Base-by-base conservation (phyloP, 2,797 vertebrate genomes). In the Gadopsis bispinosus region DNA sequence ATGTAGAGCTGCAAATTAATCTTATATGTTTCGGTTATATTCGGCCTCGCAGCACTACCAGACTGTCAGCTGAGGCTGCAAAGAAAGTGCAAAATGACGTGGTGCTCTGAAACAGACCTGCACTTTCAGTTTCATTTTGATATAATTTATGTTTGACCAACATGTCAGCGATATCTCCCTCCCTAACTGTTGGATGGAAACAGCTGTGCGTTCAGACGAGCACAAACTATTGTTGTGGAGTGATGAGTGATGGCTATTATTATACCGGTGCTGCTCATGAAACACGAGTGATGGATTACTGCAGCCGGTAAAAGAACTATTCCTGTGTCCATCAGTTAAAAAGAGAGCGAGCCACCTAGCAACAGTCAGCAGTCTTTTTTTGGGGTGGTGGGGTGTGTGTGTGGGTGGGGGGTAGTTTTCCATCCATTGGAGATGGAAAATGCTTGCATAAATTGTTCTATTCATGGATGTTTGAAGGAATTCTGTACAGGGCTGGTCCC, bases 261-360 rank as follows among this genome's bases (percentile, higher is more conserved):
- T 88, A 90, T 60, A 81, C 83, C 4, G 39, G 59, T 37, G 81
- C 77, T 71, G 51, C 89, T 89, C 90, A 85, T 90, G 89, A 90
- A 92, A 92, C 87, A 82, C n/a, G 56, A 92, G 89, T 81, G 81
- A 76, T 62, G 47, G 86, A 83, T 84, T 60, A 79, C 72, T 29
- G n/a, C 66, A 43, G 64, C 69, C 65, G 67, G 80, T 26, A 81
- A 70, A 85, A 65, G 78, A 1, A 71, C 90, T 94, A 92, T 94
- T 94, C 92, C 70, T 90, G 87, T 86, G 73, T 83, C 85, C 72
- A 48, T 79, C 48, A 47, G 79, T 90, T 79, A 84, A 82, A 93
- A 85, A 62, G 77, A 89, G 79, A 73, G 64, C 81, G 80, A 79
- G 73, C 51, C 80, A 80, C 91, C 87, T 79, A 90, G 93, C 88